Conservation (phyloP, 2,113 vertebrate species). For the Apodemus speciosus region DNA sequence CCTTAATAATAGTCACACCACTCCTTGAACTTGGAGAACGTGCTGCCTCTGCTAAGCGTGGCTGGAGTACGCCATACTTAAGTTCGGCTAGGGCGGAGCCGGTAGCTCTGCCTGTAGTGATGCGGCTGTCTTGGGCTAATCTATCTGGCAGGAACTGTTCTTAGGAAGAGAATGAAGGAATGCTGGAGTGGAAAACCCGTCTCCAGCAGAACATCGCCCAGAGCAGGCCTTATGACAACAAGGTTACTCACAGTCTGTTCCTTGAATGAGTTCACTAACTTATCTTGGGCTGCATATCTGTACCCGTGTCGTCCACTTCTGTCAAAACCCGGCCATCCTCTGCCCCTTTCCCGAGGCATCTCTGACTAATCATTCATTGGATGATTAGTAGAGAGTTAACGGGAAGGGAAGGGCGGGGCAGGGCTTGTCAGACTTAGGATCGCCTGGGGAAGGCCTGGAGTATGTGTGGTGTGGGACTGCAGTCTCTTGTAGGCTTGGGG, state of each 20-base stretch:
- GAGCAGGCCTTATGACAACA: background rate
- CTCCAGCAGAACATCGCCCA: background rate
- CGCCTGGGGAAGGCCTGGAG: no score
- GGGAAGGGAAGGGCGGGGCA: background rate
- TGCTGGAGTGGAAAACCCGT: background rate
- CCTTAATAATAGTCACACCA: background rate
- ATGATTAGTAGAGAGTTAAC: background rate
- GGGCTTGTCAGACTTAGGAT: background rate
- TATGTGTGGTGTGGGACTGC: fast-evolving
- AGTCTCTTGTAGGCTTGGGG: background rate
- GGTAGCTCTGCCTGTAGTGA: background rate
- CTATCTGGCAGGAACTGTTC: background rate
- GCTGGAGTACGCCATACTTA: background rate
- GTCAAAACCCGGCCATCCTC: background rate
- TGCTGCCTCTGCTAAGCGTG: conserved; percentile 39
- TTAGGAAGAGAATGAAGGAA: background rate
- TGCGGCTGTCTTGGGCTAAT: background rate
- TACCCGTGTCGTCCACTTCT: background rate
- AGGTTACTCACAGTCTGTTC: background rate
- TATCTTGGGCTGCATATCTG: background rate
- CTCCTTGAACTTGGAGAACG: conserved; percentile 52
- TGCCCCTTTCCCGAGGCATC: background rate
- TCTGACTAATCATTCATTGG: background rate
- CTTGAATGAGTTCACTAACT: background rate
- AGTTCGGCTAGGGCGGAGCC: background rate